A percentile compares a stretch with the other conserved stretches of the same genome.
phyloP scores from a whole-genome alignment of 2,113 vertebrate genomes.

The Gadus macrocephalus region DNA sequence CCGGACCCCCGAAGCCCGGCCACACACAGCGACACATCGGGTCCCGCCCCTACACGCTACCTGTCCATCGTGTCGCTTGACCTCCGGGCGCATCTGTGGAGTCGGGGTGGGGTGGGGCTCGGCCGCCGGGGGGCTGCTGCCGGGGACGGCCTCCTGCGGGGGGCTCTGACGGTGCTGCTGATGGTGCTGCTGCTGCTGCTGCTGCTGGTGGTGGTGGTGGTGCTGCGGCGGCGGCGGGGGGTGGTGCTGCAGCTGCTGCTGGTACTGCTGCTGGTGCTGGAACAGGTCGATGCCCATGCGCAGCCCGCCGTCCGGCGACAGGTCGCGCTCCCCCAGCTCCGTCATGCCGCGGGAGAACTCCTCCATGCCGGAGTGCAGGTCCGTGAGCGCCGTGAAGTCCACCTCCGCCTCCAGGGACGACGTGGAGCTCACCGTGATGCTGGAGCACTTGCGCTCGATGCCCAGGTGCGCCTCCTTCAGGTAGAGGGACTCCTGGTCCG shows the following conservation, averaged over 20 bases:
- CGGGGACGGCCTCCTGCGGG: constrained; percentile 41
- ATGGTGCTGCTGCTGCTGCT: constrained; percentile 48
- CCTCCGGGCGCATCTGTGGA: constrained; percentile 54
- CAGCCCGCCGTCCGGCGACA: constrained; percentile 84
- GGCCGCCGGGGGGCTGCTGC: constrained; percentile 52
- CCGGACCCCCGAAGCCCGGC: too few species aligned
- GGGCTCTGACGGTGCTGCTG: constrained; percentile 45
- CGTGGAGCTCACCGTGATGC: constrained; percentile 95
- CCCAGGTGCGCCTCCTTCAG: constrained; percentile 94
- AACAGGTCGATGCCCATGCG: constrained; percentile 60
- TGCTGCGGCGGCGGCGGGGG: constrained; percentile 35
- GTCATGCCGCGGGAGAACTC: constrained; percentile 93
- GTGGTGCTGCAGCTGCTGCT: constrained; percentile 43
- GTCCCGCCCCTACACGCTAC: constrained; percentile 23
- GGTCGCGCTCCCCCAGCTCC: constrained; percentile 80
- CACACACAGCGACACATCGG: too few species aligned
- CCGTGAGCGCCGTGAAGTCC: constrained; percentile 92
- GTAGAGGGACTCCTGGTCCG: constrained; percentile 86
- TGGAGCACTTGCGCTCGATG: constrained; percentile 95
- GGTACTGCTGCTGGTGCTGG: constrained; percentile 18
- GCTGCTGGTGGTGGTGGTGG: constrained; percentile 41
- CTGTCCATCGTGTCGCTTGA: constrained; percentile 57
- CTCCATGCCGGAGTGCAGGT: constrained; percentile 91
- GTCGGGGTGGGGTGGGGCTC: constrained; percentile 36
- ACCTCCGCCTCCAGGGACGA: constrained; percentile 94